Percentiles rank a stretch among this genome's conserved stretches.
Conservation (phyloP, 2,113 vertebrate genomes). For the Chroicocephalus ridibundus region DNA sequence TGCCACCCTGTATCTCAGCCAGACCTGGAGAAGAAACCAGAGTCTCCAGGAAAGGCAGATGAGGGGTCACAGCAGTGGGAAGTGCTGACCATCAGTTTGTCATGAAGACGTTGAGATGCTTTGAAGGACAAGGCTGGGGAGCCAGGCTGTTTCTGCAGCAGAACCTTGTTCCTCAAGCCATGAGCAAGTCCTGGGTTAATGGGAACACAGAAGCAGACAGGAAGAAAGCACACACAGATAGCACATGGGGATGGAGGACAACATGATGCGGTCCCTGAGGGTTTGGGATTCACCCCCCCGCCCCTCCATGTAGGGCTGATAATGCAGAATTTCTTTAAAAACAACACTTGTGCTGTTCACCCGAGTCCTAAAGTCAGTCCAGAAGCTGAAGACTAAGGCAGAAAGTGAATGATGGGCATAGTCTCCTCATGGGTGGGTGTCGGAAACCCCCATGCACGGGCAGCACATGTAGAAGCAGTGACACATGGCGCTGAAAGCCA, state of each 20-base stretch:
- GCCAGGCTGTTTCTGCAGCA: not conserved
- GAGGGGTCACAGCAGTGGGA: rapidly evolving
- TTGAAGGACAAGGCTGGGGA: not conserved
- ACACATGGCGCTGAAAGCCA: not conserved
- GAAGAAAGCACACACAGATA: not conserved
- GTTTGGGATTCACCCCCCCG: no score
- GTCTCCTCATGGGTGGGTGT: not conserved
- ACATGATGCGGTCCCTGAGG: not conserved
- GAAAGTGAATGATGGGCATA: not conserved
- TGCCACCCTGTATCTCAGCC: not conserved
- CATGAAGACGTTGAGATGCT: rapidly evolving
- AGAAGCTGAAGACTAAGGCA: not conserved
- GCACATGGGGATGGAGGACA: not conserved
- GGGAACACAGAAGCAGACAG: not conserved
- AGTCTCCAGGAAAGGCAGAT: not conserved
- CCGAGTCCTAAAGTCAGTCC: not conserved
- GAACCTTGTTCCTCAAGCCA: not conserved
- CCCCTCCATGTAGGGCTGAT: not conserved
- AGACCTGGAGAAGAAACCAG: not conserved
- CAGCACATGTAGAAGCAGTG: rapidly evolving
- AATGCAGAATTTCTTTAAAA: not conserved
- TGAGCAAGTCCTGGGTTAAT: rapidly evolving
- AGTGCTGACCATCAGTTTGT: not conserved
- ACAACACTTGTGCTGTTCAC: not conserved
- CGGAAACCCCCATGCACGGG: rapidly evolving